Evolutionary conservation across 2,113 vertebrate species (phyloP).

Genomic region (Lepus americanus): DNA sequence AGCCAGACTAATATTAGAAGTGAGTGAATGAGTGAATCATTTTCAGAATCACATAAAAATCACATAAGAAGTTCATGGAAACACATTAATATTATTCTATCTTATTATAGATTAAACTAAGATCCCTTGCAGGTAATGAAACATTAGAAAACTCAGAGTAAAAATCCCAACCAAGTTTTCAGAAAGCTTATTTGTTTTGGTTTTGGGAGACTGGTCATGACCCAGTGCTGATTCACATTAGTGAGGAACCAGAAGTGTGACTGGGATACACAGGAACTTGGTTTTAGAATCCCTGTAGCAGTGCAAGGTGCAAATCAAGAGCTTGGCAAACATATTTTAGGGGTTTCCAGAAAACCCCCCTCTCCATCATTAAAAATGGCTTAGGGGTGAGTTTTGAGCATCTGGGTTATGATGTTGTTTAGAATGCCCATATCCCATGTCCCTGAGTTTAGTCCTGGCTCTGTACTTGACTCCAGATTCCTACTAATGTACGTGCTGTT

Average conservation of each 20-base stretch:
- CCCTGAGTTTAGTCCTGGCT: no score
- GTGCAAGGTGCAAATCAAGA: background rate
- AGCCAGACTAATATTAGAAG: conserved; percentile 72
- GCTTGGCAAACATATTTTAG: conserved; percentile 31
- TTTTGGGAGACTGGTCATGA: background rate
- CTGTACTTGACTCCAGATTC: no score
- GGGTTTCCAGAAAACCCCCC: background rate
- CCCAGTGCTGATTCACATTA: background rate
- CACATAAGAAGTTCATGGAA: no score
- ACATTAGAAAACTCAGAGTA: conserved; percentile 32
- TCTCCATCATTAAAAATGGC: conserved; percentile 58
- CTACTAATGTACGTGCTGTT: no score
- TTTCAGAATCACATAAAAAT: conserved; percentile 55
- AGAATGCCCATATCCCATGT: no score
- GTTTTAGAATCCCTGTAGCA: conserved; percentile 20
- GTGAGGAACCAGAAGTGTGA: background rate
- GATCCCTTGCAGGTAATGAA: conserved; percentile 58
- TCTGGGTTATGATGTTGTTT: no score
- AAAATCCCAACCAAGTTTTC: conserved; percentile 15
- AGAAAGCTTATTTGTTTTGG: conserved; percentile 15
- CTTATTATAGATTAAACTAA: conserved; percentile 32
- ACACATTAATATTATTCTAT: background rate
- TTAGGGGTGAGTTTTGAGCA: background rate
- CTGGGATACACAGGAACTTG: background rate
- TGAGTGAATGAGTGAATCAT: conserved; percentile 64